Percentiles rank a stretch among this genome's conserved stretches.
Conservation (phyloP, 2,888 invertebrate genomes). For the Cerceris rybyensis region DNA sequence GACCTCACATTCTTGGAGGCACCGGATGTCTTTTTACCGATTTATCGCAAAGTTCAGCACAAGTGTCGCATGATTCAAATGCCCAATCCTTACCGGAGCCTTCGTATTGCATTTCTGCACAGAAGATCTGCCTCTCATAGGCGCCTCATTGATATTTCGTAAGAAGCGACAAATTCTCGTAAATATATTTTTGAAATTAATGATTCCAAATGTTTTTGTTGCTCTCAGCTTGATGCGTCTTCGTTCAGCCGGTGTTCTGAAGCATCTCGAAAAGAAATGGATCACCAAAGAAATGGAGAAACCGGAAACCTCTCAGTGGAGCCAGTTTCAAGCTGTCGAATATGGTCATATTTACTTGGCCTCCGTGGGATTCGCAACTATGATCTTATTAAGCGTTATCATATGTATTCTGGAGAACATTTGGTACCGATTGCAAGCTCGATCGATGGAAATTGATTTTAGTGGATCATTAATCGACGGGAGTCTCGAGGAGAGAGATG, state of each 20-base stretch:
- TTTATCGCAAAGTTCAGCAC: conserved; percentile 60
- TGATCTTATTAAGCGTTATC: conserved; percentile 59
- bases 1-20: conserved; percentile 80
- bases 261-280: conserved; percentile 80
- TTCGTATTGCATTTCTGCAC: conserved; percentile 64
- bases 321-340: conserved; percentile 65
- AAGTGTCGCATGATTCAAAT: conserved; percentile 64
- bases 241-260: conserved; percentile 78
- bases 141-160: conserved; percentile 73
- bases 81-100: conserved; percentile 58
- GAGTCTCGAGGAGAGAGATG: background rate
- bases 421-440: conserved; percentile 27
- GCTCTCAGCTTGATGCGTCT: conserved; percentile 75
- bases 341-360: conserved; percentile 65
- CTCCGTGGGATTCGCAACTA: conserved; percentile 48
- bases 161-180: conserved; percentile 51
- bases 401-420: conserved; percentile 72
- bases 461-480: background rate
- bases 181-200: background rate
- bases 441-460: background rate
- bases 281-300: conserved; percentile 62
- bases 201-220: background rate
- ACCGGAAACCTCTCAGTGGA: conserved; percentile 34
- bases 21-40: conserved; percentile 73
- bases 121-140: conserved; percentile 69